Base-by-base conservation (phyloP, 2,888 invertebrate species). In the Lampropteryx suffumata region DNA sequence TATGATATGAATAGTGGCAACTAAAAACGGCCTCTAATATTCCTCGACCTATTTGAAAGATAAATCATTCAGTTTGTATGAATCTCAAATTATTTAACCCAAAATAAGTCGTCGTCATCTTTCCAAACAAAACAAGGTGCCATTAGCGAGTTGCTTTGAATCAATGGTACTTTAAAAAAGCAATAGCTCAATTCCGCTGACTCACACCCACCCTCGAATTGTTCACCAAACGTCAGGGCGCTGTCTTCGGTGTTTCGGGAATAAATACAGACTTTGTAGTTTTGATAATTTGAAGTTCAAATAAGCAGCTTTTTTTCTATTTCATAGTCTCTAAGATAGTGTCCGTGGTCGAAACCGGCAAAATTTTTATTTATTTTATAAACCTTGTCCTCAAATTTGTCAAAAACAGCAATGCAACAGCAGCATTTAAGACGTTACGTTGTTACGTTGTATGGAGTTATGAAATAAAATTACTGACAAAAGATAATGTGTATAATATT, bases 131-230 rank as follows among this genome's bases (percentile, higher is more conserved):
- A 79, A 80, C 74, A 74, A 76, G 73, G 74, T 73, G 75, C 84
- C 82, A 87, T 88, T 84, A 88, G 81, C 78, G 71, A 76, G 73
- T 75, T 77, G 69, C 69, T 77, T 79, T 72, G 80, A 83, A 81
- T 84, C 81, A 79, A 82, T 81, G 80, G 78, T 74, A 77, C 76
- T 79, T 75, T 73, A 73, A 83, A 80, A 81, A 81, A 73, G 76
- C 77, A 79, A 79, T 76, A 74, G 70, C 65, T 68, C 71, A 69
- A 81, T 82, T 82, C 74, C 50, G 85, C 84, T 84, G 86, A 87
- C 68, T 88, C 88, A 88, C 71, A 70, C 64, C 71, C 73, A 74
- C 81, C 82, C 81, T 79, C 57, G 64, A 71, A 75, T 82, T 79
- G 74, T 77, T 77, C 73, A 64, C 65, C 67, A 72, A 69, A 67